Evolutionary conservation across 1,140 invertebrate genomes (phyloP), one percentile per base, ranked within the genome.

Genomic region (Marisa cornuarietis): DNA sequence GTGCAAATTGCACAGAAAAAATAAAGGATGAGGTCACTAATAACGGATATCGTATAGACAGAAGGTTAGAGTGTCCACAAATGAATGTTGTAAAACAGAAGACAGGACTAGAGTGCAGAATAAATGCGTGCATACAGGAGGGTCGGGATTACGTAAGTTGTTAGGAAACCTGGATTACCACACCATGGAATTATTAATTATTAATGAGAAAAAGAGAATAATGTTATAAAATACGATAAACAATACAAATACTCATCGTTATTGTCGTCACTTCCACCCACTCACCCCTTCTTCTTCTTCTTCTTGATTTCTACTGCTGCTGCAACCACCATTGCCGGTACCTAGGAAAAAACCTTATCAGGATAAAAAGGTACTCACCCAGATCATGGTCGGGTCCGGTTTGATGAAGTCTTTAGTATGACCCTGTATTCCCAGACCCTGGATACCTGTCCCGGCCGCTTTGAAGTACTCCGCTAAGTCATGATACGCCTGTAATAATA

Each of bases 351-450:
- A n/a, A 63, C 3, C n/a, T n/a, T 63, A 18, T 20, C 62, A 63
- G 18, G 18, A 20, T 2, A 18, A 3, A 63, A n/a, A n/a, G n/a
- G 26, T 13, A 73, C 71, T 52, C 22, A 73, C 71, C 71, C 71
- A 73, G 49, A 69, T 77, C n/a, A 71, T 42, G 16, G 77, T 79
- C 31, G 77, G 77, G 22, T 62, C 77, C 13, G 69, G 77, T 72
- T 62, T 72, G 68, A 79, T 52, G 77, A 62, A 79, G 18, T 71
- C 77, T 54, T 79, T 79, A 20, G 42, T 49, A 26, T 79, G 77
- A 49, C 77, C 68, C 54, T 79, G 77, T 16, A 79, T 79, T 13
- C 77, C 77, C 52, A 79, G 61, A 3, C 77, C 77, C 10, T 79
- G 51, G 13, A 72, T 42, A 4, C 71, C 71, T 26, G 51, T 52